Evolutionary conservation across 2,888 invertebrate genomes (phyloP).

Genomic region (Noctua comes): DNA sequence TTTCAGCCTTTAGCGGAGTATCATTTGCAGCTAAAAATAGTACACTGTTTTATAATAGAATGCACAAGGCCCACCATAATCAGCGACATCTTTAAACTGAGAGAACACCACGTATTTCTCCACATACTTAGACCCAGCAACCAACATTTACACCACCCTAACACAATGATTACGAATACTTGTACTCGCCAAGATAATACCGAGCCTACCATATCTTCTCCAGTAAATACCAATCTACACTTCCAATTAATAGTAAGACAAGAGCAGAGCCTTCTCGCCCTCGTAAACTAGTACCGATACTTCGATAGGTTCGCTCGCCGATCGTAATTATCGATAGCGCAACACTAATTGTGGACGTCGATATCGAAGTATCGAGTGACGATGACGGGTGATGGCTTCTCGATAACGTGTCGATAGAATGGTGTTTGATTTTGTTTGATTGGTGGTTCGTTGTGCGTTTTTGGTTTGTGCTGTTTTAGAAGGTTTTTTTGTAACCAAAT

Average conservation of each 20-base stretch:
- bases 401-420: conserved; percentile 62
- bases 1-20: background rate
- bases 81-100: background rate
- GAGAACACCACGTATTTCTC: conserved; percentile 12
- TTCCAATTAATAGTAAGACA: conserved; percentile 69
- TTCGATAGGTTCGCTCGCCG: conserved; percentile 72
- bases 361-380: conserved; percentile 75
- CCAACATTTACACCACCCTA: conserved; percentile 34
- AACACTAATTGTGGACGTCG: conserved; percentile 81
- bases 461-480: background rate
- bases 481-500: background rate
- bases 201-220: conserved; percentile 61
- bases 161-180: conserved; percentile 61
- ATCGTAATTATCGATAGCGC: conserved; percentile 87
- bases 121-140: conserved; percentile 2
- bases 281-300: conserved; percentile 70
- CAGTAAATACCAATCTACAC: conserved; percentile 69
- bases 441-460: background rate
- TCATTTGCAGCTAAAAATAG: background rate
- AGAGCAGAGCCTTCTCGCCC: conserved; percentile 65
- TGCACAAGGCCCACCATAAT: background rate
- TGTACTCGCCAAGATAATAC: conserved; percentile 53
- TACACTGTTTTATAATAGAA: background rate
- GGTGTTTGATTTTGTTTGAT: conserved; percentile 12
- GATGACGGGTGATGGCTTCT: conserved; percentile 69